phyloP scores from a whole-genome alignment of 1,140 invertebrate species.

The Drosophila ficusphila region DNA sequence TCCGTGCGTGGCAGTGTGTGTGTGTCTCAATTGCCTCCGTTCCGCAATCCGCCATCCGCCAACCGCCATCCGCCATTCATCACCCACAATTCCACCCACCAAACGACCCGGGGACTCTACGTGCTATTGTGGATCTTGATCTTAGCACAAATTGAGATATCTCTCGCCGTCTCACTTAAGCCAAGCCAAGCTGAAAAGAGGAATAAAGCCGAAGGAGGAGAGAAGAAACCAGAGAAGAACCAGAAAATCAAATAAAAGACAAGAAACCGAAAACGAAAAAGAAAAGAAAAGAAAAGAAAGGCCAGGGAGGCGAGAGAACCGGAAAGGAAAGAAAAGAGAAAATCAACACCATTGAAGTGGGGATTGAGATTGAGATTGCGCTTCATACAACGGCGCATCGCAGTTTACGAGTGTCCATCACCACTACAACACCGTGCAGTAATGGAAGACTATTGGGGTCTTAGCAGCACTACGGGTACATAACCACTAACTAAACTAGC shows the following conservation, averaged over 20 bases:
- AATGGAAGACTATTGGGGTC: slow-evolving; percentile 84
- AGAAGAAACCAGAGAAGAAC: not conserved
- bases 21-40: slow-evolving; percentile 51
- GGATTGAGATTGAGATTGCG: slow-evolving; percentile 80
- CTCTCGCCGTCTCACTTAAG: slow-evolving; percentile 23
- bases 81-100: slow-evolving; percentile 25
- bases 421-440: slow-evolving; percentile 82
- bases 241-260: not conserved
- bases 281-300: not conserved
- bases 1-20: slow-evolving; percentile 8
- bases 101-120: slow-evolving; percentile 30
- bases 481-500: slow-evolving; percentile 21
- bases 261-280: no score
- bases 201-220: not conserved
- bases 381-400: slow-evolving; percentile 75
- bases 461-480: slow-evolving; percentile 83
- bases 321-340: slow-evolving; percentile 41
- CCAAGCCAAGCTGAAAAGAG: slow-evolving; percentile 13
- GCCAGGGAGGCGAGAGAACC: not conserved
- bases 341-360: slow-evolving; percentile 79
- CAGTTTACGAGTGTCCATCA: slow-evolving; percentile 82
- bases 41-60: not conserved
- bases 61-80: not conserved
- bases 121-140: slow-evolving; percentile 26
- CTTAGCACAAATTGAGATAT: slow-evolving; percentile 26